Evolutionary conservation across 2,888 invertebrate species (phyloP), one percentile per base, ranked within the genome.

Genomic region (Schrankia costaestrigalis): DNA sequence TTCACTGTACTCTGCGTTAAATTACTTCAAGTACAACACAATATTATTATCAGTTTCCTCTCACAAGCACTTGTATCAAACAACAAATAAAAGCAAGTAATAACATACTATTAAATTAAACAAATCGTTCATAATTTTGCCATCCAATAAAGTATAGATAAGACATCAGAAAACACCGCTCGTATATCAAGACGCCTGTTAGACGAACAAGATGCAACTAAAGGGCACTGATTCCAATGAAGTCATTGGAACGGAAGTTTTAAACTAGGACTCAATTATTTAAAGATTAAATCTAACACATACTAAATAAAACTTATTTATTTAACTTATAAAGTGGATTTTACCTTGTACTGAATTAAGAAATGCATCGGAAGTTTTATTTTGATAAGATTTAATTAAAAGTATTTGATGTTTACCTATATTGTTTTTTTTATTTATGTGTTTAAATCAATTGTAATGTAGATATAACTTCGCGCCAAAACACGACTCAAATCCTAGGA

Each of bases 241-340:
- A 73, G 78, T 78, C 71, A 81, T 46, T 79, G 48, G 80, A 81
- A 72, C 81, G 83, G 83, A 83, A 78, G 58, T 30, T 38, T 38
- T 41, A 50, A 59, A 53, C 51, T 43, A 54, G 57, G 47, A 33
- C 51, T 27, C 19, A 52, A 48, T 51, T n/a, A n/a, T n/a, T n/a
- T n/a, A 55, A 19, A 31, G 10, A 17, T 1, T 10, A 2, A 1
- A 4, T 29, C 6, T 29, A 17, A 12, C 6, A 13, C 9, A 40
- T 33, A 11, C 3, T 5, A 40, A 41, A 37, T 23, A 8, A 10
- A 1, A 40, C 29, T 17, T n/a, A 34, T 23, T 11, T 0, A 0
- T 0, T 0, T 0, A 3, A 0, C 0, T 0, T 0, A 2, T 34
- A 37, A 3, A 21, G 31, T 33, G 15, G 11, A 6, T 12, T 46